phyloP scores from a whole-genome alignment of 1,140 invertebrate genomes.

The Zaprionus ornatus region DNA sequence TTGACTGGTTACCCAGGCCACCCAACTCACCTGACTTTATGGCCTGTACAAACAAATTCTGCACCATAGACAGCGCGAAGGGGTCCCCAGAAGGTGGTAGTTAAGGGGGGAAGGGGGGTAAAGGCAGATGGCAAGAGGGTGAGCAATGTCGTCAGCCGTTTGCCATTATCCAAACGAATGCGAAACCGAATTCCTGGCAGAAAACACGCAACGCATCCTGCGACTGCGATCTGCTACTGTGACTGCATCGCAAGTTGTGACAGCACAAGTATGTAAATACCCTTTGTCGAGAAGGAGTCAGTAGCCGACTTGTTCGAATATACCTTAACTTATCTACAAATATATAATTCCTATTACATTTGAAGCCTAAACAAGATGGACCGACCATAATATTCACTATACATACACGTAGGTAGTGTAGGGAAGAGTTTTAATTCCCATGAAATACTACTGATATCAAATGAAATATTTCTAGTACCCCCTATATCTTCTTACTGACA shows the following conservation, averaged over 20 bases:
- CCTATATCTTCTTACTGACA: background rate
- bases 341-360: background rate
- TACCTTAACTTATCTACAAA: background rate
- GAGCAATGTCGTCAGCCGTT: conserved; percentile 28
- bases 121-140: background rate
- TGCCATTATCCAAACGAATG: conserved; percentile 74
- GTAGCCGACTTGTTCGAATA: background rate
- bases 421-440: background rate
- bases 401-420: no score
- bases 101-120: background rate
- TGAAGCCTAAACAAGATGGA: no score
- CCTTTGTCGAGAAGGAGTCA: background rate
- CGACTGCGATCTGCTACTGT: conserved; percentile 25
- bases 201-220: conserved; percentile 73
- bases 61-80: conserved; percentile 47
- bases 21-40: conserved; percentile 64
- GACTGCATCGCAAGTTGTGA: conserved; percentile 15
- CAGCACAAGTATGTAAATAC: background rate
- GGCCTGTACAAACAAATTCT: conserved; percentile 69
- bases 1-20: conserved; percentile 8
- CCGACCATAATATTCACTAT: no score
- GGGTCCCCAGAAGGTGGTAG: background rate
- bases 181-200: conserved; percentile 75
- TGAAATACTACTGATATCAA: background rate
- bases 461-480: background rate